These are phyloP conservation scores for Zelleria hepariella DNA, from an alignment of 2,888 invertebrate species.

Conservation along the genomic window DNA sequence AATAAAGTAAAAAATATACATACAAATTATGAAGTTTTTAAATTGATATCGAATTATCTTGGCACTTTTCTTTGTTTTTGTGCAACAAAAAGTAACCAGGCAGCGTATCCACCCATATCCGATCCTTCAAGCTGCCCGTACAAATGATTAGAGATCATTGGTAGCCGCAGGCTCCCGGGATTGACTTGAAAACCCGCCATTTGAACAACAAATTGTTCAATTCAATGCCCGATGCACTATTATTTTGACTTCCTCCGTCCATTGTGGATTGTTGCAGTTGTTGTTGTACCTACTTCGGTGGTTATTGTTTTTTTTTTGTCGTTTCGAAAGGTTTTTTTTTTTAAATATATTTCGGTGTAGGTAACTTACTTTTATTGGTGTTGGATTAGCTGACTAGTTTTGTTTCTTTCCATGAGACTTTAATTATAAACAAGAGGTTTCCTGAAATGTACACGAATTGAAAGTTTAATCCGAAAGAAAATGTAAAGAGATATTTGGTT, in stretches of 20 bases:
- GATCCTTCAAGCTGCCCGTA: background rate
- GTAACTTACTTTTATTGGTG: too few species aligned
- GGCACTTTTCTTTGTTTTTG: too few species aligned
- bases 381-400: too few species aligned
- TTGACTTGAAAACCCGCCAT: slow-evolving; percentile 38
- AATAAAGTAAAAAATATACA: too few species aligned
- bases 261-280: background rate
- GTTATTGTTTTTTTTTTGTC: background rate
- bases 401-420: too few species aligned
- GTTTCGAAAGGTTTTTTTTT: background rate
- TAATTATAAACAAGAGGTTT: too few species aligned
- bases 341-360: too few species aligned
- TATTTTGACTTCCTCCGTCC: background rate
- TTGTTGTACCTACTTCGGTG: background rate
- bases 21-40: too few species aligned
- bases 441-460: too few species aligned
- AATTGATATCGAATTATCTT: too few species aligned
- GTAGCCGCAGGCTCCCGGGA: slow-evolving; percentile 32
- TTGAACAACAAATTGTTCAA: slow-evolving; percentile 44
- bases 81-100: background rate
- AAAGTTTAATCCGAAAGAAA: too few species aligned
- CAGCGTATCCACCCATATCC: background rate
- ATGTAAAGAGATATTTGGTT: too few species aligned
- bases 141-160: slow-evolving; percentile 27
- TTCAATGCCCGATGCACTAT: slow-evolving; percentile 9